Percentiles rank a stretch among this genome's conserved stretches.
Conservation (phyloP, 1,140 invertebrate genomes). For the Tetragonula clypearis region DNA sequence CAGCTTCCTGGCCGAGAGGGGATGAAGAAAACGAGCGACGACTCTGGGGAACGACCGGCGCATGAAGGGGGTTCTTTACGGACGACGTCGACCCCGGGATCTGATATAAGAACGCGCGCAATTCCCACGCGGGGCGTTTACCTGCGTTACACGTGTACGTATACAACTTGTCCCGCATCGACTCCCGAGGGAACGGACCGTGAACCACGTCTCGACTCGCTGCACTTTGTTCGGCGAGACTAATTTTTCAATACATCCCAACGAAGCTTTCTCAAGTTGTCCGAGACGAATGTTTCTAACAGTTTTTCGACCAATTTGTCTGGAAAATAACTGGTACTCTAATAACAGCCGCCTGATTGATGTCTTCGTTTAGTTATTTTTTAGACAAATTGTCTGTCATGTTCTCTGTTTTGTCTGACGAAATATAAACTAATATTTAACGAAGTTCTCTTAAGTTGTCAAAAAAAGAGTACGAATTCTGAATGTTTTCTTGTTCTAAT, state of each 20-base stretch:
- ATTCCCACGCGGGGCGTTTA: conserved; percentile 59
- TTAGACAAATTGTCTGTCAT: too few relatives aligned
- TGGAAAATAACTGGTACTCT: too few relatives aligned
- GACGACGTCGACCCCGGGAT: conserved; percentile 42
- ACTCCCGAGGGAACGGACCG: conserved; percentile 9
- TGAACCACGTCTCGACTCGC: background rate
- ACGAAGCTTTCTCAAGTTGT: background rate
- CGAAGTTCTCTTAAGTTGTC: too few relatives aligned
- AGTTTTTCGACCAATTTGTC: too few relatives aligned
- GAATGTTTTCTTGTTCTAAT: too few relatives aligned
- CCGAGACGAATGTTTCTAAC: too few relatives aligned
- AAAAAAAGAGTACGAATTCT: too few relatives aligned
- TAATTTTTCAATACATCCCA: conserved; percentile 34
- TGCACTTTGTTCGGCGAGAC: conserved; percentile 3
- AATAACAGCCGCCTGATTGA: too few relatives aligned
- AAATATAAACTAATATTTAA: too few relatives aligned
- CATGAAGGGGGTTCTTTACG: conserved; percentile 48
- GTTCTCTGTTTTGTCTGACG: too few relatives aligned
- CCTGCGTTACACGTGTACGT: conserved; percentile 54
- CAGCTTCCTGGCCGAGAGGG: conserved; percentile 42
- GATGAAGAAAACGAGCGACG: conserved; percentile 39
- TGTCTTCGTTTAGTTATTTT: too few relatives aligned
- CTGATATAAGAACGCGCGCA: conserved; percentile 43
- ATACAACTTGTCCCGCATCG: background rate
- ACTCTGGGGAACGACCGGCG: conserved; percentile 37